Percentiles rank a stretch among this genome's conserved stretches.
phyloP scores from a whole-genome alignment of 1,140 invertebrate genomes.

The Grapholita molesta region DNA sequence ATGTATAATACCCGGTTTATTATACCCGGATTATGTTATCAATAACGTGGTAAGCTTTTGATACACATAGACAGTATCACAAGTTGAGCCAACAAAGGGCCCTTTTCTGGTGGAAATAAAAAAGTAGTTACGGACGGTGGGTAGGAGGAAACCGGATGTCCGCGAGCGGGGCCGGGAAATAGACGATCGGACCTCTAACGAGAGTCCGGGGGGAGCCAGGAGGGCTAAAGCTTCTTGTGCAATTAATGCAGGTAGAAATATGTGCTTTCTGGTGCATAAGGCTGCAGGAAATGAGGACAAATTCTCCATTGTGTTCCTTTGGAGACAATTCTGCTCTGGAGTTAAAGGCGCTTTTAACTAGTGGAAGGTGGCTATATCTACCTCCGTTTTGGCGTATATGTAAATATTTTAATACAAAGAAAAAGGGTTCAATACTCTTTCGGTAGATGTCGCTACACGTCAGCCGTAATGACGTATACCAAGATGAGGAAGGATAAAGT shows the following conservation, averaged over 20 bases:
- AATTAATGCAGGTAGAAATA: slow-evolving; percentile 15
- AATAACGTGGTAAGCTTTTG: not conserved
- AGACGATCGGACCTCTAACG: slow-evolving; percentile 38
- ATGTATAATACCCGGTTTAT: not conserved
- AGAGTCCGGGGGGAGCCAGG: slow-evolving; percentile 23
- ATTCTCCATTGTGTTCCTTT: not conserved
- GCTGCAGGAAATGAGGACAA: slow-evolving; percentile 10
- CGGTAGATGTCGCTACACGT: no score
- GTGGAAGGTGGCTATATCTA: no score
- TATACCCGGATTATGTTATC: not conserved
- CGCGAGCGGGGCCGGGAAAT: slow-evolving; percentile 37
- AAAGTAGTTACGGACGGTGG: slow-evolving; percentile 33
- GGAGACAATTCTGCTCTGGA: not conserved
- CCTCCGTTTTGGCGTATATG: no score
- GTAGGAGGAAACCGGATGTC: slow-evolving; percentile 40
- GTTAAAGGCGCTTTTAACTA: not conserved
- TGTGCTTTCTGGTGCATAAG: not conserved
- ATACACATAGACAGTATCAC: not conserved
- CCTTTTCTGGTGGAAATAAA: slow-evolving; percentile 26
- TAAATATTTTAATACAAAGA: no score
- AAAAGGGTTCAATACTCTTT: no score
- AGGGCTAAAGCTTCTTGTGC: slow-evolving; percentile 8
- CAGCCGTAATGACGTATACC: no score
- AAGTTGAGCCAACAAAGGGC: not conserved
- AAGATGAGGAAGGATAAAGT: no score